Conservation (phyloP, 2,888 invertebrate genomes). For the Hymenopus coronatus region DNA sequence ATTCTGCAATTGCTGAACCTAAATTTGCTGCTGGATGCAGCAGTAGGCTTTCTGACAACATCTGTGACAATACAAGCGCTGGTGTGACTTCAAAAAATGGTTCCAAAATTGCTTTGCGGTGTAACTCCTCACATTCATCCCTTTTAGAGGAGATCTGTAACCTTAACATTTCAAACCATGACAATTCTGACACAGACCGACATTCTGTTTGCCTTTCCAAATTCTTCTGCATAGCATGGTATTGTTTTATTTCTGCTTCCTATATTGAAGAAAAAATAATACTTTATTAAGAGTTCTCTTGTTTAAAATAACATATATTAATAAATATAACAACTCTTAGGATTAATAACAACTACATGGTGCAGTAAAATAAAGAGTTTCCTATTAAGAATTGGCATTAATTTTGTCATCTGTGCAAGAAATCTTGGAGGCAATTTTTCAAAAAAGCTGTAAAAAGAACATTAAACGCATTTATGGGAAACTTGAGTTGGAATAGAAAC, state of each 20-base stretch:
- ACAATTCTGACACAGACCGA: not conserved
- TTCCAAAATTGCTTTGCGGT: not conserved
- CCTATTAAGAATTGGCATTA: too few species aligned
- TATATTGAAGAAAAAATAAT: not conserved
- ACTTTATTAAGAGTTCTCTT: too few species aligned
- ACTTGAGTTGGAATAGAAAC: too few species aligned
- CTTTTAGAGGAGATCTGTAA: not conserved
- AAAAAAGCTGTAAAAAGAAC: too few species aligned
- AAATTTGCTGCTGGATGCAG: slow-evolving; percentile 6
- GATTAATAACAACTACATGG: too few species aligned
- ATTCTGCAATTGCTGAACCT: slow-evolving; percentile 12
- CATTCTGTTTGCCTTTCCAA: not conserved
- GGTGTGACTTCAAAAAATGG: slow-evolving; percentile 4
- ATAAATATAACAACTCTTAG: too few species aligned
- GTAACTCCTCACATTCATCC: not conserved
- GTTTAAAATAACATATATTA: too few species aligned
- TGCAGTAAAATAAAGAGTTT: too few species aligned
- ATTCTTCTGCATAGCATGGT: not conserved
- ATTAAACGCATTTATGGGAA: too few species aligned
- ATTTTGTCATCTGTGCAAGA: too few species aligned
- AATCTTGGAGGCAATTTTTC: too few species aligned
- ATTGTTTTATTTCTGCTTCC: slow-evolving; percentile 8
- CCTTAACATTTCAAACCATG: not conserved
- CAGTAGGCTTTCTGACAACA: not conserved
- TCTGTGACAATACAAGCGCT: slow-evolving; percentile 9